phyloP scores from a whole-genome alignment of 2,888 invertebrate genomes.

The Drosophila nigritarsus region DNA sequence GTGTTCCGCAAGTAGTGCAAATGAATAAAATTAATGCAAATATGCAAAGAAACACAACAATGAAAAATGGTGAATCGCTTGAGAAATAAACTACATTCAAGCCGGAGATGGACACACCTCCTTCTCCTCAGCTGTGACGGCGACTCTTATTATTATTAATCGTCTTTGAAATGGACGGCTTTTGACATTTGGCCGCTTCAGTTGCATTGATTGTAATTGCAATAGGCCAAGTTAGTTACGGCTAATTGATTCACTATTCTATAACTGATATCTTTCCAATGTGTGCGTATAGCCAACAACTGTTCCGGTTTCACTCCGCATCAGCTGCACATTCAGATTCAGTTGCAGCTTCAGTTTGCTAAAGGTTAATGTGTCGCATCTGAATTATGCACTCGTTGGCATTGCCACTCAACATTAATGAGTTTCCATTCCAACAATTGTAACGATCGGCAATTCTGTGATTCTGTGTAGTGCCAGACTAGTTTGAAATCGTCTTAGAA shows the following conservation, averaged over 20 bases:
- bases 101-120: conserved; percentile 58
- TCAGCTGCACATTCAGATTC: conserved; percentile 7
- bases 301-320: conserved; percentile 51
- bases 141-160: conserved; percentile 40
- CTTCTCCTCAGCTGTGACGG: conserved; percentile 15
- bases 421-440: conserved; percentile 47
- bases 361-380: conserved; percentile 75
- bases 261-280: conserved; percentile 7
- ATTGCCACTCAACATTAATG: conserved; percentile 66
- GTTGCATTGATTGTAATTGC: conserved; percentile 44
- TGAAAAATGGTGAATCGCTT: conserved; percentile 33
- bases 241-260: conserved; percentile 61
- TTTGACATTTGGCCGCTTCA: conserved; percentile 47
- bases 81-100: conserved; percentile 37
- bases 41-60: conserved; percentile 34
- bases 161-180: conserved; percentile 36
- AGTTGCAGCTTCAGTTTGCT: conserved; percentile 10
- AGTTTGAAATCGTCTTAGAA: conserved; percentile 37
- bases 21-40: conserved; percentile 16
- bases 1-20: conserved; percentile 2
- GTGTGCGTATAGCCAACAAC: conserved; percentile 57
- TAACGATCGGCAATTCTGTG: conserved; percentile 9
- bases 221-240: conserved; percentile 43
- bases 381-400: conserved; percentile 70
- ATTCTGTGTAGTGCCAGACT: conserved; percentile 14